Percentiles rank a stretch among this genome's conserved stretches.
phyloP scores from a whole-genome alignment of 2,888 invertebrate species.

The Stenichneumon culpator region DNA sequence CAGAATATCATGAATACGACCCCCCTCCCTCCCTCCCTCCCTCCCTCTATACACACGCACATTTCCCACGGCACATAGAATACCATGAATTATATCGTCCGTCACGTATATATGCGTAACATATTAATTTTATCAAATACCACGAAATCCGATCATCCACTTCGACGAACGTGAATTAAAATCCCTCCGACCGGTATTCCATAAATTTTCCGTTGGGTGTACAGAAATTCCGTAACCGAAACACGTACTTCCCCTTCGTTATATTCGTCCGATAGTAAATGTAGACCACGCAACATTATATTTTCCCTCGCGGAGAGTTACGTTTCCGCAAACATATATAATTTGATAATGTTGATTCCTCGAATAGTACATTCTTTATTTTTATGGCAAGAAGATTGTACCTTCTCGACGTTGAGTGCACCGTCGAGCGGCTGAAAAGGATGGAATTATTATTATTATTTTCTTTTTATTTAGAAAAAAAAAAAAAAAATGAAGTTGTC shows the following conservation, averaged over 20 bases:
- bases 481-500: too few species aligned
- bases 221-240: conserved; percentile 16
- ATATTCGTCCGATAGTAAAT: not conserved
- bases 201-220: conserved; percentile 14
- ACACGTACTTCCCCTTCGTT: conserved; percentile 24
- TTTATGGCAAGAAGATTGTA: not conserved
- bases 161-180: conserved; percentile 23
- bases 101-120: not conserved
- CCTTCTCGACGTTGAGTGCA: not conserved
- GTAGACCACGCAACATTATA: not conserved
- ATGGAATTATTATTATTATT: too few species aligned
- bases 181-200: not conserved
- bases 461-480: too few species aligned
- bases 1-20: conserved; percentile 5
- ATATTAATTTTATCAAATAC: not conserved
- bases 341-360: conserved; percentile 1
- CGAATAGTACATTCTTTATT: conserved; percentile 1
- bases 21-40: not conserved
- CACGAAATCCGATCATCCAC: conserved; percentile 30
- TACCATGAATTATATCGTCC: conserved; percentile 11
- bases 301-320: not conserved
- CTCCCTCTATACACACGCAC: not conserved
- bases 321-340: not conserved
- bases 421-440: not conserved
- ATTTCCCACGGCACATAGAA: not conserved